Percentiles rank a stretch among this genome's conserved stretches.
Conservation (phyloP, 2,888 invertebrate species). For the Eupelmus urozonus region DNA sequence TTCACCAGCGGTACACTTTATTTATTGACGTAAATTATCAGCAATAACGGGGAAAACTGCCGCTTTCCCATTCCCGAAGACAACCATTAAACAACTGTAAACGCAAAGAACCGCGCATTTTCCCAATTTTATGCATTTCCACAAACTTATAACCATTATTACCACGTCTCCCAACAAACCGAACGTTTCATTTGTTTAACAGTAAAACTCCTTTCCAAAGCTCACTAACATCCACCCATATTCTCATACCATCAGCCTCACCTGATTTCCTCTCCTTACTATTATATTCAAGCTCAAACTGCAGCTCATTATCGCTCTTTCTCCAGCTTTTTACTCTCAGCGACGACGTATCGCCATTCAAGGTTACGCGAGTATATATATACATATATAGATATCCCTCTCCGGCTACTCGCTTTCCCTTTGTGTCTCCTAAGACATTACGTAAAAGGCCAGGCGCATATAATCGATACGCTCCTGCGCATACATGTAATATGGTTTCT, state of each 20-base stretch:
- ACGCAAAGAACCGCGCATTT: no score
- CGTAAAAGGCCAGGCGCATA: background rate
- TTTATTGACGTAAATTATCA: no score
- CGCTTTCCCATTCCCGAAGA: no score
- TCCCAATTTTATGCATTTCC: no score
- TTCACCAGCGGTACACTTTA: no score
- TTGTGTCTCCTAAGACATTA: constrained; percentile 24
- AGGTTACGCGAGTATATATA: background rate
- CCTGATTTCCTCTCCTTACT: background rate
- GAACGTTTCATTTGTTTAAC: background rate
- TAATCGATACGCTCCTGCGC: background rate
- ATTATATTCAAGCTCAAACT: background rate
- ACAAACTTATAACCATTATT: no score
- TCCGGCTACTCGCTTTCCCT: constrained; percentile 41
- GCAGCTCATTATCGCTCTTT: no score
- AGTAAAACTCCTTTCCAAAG: background rate
- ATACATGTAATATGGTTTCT: constrained; percentile 6
- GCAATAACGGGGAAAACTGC: no score
- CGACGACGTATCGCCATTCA: background rate
- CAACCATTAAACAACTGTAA: no score
- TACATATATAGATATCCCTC: no score
- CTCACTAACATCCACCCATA: background rate
- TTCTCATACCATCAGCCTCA: background rate
- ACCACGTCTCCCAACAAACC: no score
- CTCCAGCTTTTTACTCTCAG: constrained; percentile 1